Percentiles rank a stretch among this genome's conserved stretches.
These are phyloP conservation scores for Malthinus seriepunctatus DNA, from an alignment of 2,888 invertebrate genomes.

Conservation along the genomic window DNA sequence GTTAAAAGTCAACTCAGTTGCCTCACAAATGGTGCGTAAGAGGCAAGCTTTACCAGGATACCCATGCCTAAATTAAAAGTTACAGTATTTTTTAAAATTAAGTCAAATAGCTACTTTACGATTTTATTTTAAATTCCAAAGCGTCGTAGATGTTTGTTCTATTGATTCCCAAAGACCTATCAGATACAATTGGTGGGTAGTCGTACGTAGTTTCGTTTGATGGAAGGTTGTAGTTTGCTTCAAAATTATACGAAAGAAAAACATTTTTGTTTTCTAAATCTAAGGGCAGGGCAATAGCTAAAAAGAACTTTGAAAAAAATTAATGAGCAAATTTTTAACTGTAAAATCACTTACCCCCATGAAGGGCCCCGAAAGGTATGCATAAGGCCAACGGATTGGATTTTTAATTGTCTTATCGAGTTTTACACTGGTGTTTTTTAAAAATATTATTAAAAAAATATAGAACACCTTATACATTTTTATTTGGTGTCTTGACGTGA, in stretches of 20 bases:
- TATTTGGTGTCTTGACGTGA: too few species aligned
- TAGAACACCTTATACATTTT: too few species aligned
- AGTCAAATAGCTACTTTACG: slow-evolving; percentile 21
- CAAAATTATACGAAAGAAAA: slow-evolving; percentile 73
- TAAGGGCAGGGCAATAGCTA: slow-evolving; percentile 70
- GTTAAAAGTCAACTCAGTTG: slow-evolving; percentile 58
- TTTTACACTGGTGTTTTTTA: too few species aligned
- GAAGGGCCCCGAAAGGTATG: slow-evolving; percentile 23
- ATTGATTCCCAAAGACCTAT: slow-evolving; percentile 22
- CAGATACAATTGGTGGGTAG: slow-evolving; percentile 31
- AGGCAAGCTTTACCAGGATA: slow-evolving; percentile 65
- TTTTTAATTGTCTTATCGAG: too few species aligned
- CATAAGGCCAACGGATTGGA: too few species aligned
- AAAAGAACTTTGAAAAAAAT: slow-evolving; percentile 59
- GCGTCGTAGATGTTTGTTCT: slow-evolving; percentile 29
- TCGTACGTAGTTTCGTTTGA: slow-evolving; percentile 54
- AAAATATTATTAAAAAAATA: too few species aligned
- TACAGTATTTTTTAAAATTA: background rate
- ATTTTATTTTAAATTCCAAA: slow-evolving; percentile 31
- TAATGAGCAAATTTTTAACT: background rate
- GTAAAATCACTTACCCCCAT: slow-evolving; percentile 30
- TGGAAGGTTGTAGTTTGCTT: slow-evolving; percentile 66
- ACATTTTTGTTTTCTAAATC: slow-evolving; percentile 68
- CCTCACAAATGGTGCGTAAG: slow-evolving; percentile 69
- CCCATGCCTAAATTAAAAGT: slow-evolving; percentile 56